Conservation (phyloP, 2,888 invertebrate species). For the Pseudoips prasinana region DNA sequence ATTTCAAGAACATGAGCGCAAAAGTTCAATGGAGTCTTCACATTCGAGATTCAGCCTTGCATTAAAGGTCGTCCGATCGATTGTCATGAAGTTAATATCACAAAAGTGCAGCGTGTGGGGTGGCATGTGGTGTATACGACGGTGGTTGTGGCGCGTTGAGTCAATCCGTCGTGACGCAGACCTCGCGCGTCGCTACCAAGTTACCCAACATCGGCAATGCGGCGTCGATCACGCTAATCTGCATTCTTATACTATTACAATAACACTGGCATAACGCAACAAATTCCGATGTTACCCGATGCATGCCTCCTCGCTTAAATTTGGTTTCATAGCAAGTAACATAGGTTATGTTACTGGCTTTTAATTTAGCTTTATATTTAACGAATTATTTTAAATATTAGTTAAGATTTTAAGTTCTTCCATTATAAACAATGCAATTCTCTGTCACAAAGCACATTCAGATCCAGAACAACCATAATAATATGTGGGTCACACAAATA, state of each 20-base stretch:
- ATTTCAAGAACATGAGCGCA: constrained; percentile 1
- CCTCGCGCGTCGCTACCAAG: constrained; percentile 39
- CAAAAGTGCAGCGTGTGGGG: constrained; percentile 44
- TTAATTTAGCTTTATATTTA: too few relatives aligned
- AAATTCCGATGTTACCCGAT: constrained; percentile 17
- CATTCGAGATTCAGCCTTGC: constrained; percentile 30
- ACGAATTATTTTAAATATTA: too few relatives aligned
- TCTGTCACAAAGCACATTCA: too few relatives aligned
- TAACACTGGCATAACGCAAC: constrained; percentile 18
- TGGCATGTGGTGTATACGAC: constrained; percentile 33
- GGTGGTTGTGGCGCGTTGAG: constrained; percentile 11
- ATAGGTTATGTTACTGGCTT: too few relatives aligned
- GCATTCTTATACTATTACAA: constrained; percentile 41
- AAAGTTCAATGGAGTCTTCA: constrained; percentile 11
- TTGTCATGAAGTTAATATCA: constrained; percentile 37
- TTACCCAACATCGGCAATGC: constrained; percentile 65
- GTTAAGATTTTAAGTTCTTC: too few relatives aligned
- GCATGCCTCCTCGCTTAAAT: too few relatives aligned
- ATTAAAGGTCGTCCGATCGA: constrained; percentile 39
- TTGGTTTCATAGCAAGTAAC: too few relatives aligned
- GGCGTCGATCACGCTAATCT: constrained; percentile 61
- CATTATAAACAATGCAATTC: too few relatives aligned
- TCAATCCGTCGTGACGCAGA: constrained; percentile 37
- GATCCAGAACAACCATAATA: too few relatives aligned
- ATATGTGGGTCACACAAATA: too few relatives aligned